Evolutionary conservation across 2,888 invertebrate species (phyloP).

Genomic region (Cybosia mesomella): DNA sequence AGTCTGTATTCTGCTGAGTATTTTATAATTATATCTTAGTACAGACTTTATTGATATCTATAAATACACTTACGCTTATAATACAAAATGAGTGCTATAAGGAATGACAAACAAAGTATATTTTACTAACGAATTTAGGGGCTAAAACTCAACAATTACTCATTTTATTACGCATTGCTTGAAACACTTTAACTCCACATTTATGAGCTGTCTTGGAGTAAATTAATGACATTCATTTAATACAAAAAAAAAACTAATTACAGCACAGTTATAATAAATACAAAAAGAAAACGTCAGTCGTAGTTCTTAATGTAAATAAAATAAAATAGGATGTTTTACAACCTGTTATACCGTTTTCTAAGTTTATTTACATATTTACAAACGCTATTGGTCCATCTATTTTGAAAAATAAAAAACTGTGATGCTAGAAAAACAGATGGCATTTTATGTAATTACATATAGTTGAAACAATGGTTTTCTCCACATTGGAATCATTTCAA

Average conservation of each 20-base stretch:
- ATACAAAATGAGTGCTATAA: conserved; percentile 56
- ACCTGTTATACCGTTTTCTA: conserved; percentile 77
- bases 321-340: conserved; percentile 64
- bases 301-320: conserved; percentile 58
- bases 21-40: conserved; percentile 68
- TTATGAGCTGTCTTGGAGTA: neutral
- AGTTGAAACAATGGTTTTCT: too few species aligned
- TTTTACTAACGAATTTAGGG: neutral
- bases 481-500: too few species aligned
- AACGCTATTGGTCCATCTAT: conserved; percentile 85
- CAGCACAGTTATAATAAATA: neutral
- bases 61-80: conserved; percentile 62
- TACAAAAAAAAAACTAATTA: neutral
- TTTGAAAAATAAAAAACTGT: conserved; percentile 62
- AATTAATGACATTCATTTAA: neutral
- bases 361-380: conserved; percentile 84
- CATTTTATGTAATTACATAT: conserved; percentile 2
- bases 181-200: neutral
- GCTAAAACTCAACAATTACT: neutral
- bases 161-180: neutral
- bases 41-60: conserved; percentile 71
- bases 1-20: conserved; percentile 74
- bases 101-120: conserved; percentile 22
- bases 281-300: conserved; percentile 61
- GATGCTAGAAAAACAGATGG: conserved; percentile 36